phyloP scores from a whole-genome alignment of 2,888 invertebrate genomes.

The Salticus scenicus region DNA sequence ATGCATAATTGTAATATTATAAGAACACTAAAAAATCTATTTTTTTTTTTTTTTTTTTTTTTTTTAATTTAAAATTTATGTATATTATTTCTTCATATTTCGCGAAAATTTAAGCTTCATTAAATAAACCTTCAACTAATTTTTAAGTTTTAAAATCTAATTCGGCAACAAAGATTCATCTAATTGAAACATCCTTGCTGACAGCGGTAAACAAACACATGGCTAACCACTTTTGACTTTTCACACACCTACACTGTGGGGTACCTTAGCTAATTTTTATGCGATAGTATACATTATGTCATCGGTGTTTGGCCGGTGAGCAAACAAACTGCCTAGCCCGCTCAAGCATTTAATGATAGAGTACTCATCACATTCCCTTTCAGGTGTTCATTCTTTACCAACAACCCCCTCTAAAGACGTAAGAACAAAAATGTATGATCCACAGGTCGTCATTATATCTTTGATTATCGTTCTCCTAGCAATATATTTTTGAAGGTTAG shows the following conservation, averaged over 20 bases:
- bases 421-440: not conserved
- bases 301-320: slow-evolving; percentile 23
- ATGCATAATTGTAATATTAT: too few species aligned
- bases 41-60: too few species aligned
- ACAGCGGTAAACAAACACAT: not conserved
- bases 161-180: too few species aligned
- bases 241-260: not conserved
- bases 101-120: too few species aligned
- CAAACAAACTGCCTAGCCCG: slow-evolving; percentile 47
- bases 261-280: not conserved
- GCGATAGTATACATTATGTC: slow-evolving; percentile 32
- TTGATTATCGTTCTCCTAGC: slow-evolving; percentile 8
- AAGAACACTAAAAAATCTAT: too few species aligned
- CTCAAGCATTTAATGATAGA: slow-evolving; percentile 67
- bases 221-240: not conserved
- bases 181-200: too few species aligned
- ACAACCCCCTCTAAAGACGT: not conserved
- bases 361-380: slow-evolving; percentile 59
- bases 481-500: not conserved
- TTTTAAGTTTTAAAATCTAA: too few species aligned
- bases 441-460: not conserved
- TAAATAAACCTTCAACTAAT: too few species aligned
- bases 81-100: too few species aligned
- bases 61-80: too few species aligned
- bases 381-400: slow-evolving; percentile 30